phyloP scores from a whole-genome alignment of 2,888 invertebrate genomes.

The Labia minor region DNA sequence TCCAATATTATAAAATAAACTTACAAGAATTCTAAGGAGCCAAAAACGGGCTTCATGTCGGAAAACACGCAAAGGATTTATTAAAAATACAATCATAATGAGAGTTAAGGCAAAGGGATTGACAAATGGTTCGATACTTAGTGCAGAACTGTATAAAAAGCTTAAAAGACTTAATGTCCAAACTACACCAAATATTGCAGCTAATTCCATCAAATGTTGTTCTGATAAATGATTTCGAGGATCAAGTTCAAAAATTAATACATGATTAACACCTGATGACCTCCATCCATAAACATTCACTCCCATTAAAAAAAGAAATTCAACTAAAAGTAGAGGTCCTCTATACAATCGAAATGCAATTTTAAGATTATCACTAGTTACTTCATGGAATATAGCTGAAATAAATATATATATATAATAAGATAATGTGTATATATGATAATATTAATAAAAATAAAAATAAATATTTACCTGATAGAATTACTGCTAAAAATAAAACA shows the following conservation, averaged over 20 bases:
- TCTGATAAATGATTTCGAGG: constrained; percentile 65
- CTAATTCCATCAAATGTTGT: constrained; percentile 65
- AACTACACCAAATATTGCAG: constrained; percentile 62
- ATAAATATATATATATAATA: constrained; percentile 23
- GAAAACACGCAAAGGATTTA: constrained; percentile 67
- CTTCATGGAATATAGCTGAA: constrained; percentile 47
- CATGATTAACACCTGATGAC: constrained; percentile 72
- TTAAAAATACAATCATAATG: constrained; percentile 55
- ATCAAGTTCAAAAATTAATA: constrained; percentile 71
- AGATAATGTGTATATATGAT: constrained; percentile 26
- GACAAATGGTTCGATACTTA: constrained; percentile 64
- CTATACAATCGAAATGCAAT: constrained; percentile 68
- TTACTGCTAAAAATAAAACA: constrained; percentile 58
- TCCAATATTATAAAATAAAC: constrained; percentile 28
- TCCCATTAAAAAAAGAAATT: constrained; percentile 65
- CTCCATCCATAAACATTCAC: constrained; percentile 74
- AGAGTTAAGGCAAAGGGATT: constrained; percentile 60
- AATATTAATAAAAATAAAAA: not conserved
- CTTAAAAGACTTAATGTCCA: constrained; percentile 59
- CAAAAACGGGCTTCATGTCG: constrained; percentile 66
- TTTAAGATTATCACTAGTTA: constrained; percentile 39
- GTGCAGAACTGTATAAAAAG: constrained; percentile 52
- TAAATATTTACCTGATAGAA: constrained; percentile 48
- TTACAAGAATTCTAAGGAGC: constrained; percentile 53
- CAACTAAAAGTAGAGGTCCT: constrained; percentile 63